Base-by-base conservation (phyloP, 2,888 invertebrate species). In the Eupelmus urozonus region DNA sequence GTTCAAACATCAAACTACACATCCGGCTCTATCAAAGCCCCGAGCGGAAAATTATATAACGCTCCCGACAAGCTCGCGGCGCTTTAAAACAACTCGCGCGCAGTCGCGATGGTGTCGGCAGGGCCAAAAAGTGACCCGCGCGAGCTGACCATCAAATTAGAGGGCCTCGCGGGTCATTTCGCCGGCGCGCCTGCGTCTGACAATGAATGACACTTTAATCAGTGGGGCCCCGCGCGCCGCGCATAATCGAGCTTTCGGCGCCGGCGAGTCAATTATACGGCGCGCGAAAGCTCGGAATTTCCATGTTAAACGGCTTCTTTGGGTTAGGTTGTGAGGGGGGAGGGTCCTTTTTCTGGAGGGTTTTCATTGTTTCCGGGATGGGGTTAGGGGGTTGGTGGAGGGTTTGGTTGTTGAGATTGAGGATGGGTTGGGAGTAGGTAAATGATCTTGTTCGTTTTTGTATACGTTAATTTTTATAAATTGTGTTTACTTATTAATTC, bases 141-240 rank as follows among this genome's bases (percentile, higher is more conserved):
- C 71, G n/a, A 3, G 23, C 53, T 55, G 63, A 72, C 60, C 69
- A 51, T 70, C 71, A 76, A 79, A 79, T 75, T 75, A 76, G 63
- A 76, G 76, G n/a, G 73, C 67, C 57, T 62, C 73, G 53, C 40
- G 40, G 27, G 40, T 75, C 79, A 73, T 73, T 79, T 76, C 25
- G 67, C 55, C 23, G 45, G 59, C 63, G 65, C 57, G 59, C 60
- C 77, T 78, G 80, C 78, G 29, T 70, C 76, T 80, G 79, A 77
- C 65, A 79, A 79, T 80, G 81, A 80, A 79, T 80, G 81, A 81
- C 80, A 81, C 80, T 81, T 80, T 80, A 81, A 80, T 81, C 81
- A 80, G 75, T 75, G 74, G 72, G n/a, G 3, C 53, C 53, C 51
- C 62, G 69, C 62, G 42, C 34, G 34, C 34, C 34, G 3, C 34